Percentiles rank a stretch among this genome's conserved stretches.
These are phyloP conservation scores for Cryptoprocta ferox DNA, from an alignment of 2,797 vertebrate species.

Conservation along the genomic window DNA sequence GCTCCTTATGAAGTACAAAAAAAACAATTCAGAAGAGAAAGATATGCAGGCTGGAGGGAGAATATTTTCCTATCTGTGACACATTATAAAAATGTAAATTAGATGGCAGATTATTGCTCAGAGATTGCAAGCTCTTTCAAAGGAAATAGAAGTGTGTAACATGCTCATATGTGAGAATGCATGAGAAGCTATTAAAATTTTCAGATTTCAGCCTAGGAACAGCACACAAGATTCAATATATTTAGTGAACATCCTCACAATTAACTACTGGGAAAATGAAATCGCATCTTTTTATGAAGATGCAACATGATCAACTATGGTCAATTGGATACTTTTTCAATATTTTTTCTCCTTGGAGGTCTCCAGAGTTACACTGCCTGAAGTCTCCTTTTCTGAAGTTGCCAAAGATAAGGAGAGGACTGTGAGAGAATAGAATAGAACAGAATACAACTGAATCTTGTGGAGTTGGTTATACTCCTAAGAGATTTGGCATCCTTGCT, in stretches of 20 bases:
- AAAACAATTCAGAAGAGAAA: background rate
- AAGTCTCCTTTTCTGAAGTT: too few species aligned
- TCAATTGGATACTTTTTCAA: background rate
- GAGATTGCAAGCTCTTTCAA: slow-evolving; percentile 13
- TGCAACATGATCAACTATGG: background rate
- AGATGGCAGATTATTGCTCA: slow-evolving; percentile 19
- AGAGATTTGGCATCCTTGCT: slow-evolving; percentile 5
- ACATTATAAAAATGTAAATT: slow-evolving; percentile 64
- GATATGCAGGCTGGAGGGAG: background rate
- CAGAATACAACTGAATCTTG: slow-evolving; percentile 13
- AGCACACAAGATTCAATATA: background rate
- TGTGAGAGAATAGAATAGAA: background rate
- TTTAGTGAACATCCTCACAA: slow-evolving; percentile 6
- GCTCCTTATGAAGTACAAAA: background rate
- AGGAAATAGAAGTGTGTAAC: slow-evolving; percentile 22
- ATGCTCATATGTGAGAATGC: slow-evolving; percentile 42
- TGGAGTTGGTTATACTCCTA: slow-evolving; percentile 47
- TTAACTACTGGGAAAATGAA: background rate
- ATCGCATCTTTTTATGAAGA: slow-evolving; percentile 39
- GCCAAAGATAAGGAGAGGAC: slow-evolving; percentile 11
- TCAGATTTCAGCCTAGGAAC: background rate
- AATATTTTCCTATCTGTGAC: slow-evolving; percentile 46
- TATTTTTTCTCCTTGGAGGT: background rate
- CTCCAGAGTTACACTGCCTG: background rate
- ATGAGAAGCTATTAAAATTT: slow-evolving; percentile 50